Evolutionary conservation across 2,113 vertebrate species (phyloP).

Genomic region (Irena cyanogastra): DNA sequence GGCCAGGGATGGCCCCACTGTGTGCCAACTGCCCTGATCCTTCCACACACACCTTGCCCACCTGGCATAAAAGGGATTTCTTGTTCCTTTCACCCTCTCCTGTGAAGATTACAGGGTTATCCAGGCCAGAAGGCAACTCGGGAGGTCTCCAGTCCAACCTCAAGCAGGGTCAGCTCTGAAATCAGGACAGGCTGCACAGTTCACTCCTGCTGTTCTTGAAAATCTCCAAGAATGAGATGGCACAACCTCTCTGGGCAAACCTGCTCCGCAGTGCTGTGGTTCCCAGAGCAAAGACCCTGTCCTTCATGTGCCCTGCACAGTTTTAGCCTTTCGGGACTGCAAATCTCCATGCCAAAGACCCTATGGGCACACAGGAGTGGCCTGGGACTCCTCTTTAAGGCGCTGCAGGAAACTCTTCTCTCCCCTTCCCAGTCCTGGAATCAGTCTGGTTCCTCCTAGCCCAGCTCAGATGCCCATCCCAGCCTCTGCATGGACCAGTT

Average conservation of each 20-base stretch:
- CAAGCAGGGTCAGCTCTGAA: background rate
- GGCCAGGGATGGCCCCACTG: background rate
- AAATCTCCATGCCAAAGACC: background rate
- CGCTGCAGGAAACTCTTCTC: background rate
- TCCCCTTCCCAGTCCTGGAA: background rate
- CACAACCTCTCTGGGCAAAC: background rate
- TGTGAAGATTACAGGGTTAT: background rate
- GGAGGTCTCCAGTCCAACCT: background rate
- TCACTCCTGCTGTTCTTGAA: background rate
- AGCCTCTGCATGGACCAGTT: background rate
- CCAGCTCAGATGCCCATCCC: background rate
- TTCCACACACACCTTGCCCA: background rate
- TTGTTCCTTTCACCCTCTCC: background rate
- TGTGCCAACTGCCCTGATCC: accelerated
- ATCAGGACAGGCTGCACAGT: background rate
- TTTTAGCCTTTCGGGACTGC: background rate
- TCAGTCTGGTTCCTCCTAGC: background rate
- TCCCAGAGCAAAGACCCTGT: background rate
- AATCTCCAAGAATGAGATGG: accelerated
- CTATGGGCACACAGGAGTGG: background rate
- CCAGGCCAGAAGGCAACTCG: background rate
- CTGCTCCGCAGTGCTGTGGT: background rate
- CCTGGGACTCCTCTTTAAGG: background rate
- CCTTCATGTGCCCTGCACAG: background rate
- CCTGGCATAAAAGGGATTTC: background rate